Evolutionary conservation across 2,113 vertebrate species (phyloP), one percentile per base, ranked within the genome.

Genomic region (Pachycephala philippinensis): DNA sequence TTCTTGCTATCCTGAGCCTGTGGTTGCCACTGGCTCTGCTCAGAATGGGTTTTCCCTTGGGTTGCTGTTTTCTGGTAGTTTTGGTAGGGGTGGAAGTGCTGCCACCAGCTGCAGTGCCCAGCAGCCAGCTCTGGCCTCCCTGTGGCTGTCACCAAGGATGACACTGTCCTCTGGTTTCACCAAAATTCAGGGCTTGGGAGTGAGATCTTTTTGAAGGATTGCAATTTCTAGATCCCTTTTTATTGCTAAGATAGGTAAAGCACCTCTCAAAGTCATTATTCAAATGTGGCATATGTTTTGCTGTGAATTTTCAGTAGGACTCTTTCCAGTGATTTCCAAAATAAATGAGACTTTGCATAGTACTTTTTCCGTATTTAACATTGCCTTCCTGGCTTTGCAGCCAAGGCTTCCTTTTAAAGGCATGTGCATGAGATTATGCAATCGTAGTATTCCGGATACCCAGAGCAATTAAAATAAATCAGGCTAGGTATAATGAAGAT

Each of bases 381-480:
- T 70, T 77, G 92, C 93, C 95, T 95, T 94, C 79, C 92, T 31
- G 20, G 87, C 16, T 35, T 35, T 88, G 86, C 93, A 92, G 96
- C 95, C 91, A 93, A 95, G 71, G 78, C 86, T 97, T 96, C 87
- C 90, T 97, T 97, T 95, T 94, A 97, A 97, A 97, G 94, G 84
- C 88, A 89, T 96, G 93, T 93, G 84, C 90, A 56, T 78, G 84
- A 95, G 94, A 95, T 97, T 94, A 96, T 95, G 96, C 95, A 96
- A 96, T 89, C 60, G 4, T 95, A 93, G 95, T 95, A 96, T 93
- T 95, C 93, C 17, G 53, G 95, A 95, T 96, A 95, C 87, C 59
- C 93, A 88, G 84, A 94, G 94, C 88, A 97, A 97, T 97, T 96
- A 95, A 96, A 97, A 97, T 97, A 97, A 97, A 97, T 96, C 95